phyloP scores from a whole-genome alignment of 1,140 invertebrate genomes.

The Euura saliciscinereae region DNA sequence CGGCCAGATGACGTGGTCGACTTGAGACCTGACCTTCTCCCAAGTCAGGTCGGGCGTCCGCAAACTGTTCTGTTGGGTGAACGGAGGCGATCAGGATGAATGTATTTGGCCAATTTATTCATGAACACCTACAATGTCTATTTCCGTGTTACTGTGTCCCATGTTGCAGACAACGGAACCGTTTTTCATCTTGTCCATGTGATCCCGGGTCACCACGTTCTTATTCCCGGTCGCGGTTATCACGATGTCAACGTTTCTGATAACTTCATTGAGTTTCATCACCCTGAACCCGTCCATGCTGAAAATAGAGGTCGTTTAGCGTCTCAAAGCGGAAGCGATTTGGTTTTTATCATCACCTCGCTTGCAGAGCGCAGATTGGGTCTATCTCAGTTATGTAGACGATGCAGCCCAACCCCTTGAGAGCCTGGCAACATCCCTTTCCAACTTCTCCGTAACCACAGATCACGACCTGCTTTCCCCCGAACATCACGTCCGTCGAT shows the following conservation, averaged over 20 bases:
- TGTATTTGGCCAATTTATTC: background rate
- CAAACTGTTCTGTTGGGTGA: conserved; percentile 77
- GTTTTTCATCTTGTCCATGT: conserved; percentile 97
- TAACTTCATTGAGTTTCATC: conserved; percentile 94
- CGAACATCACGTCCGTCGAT: conserved; percentile 98
- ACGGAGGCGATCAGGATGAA: background rate
- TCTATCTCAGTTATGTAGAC: conserved; percentile 98
- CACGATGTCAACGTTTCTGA: conserved; percentile 91
- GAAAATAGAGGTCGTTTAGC: conserved; percentile 31
- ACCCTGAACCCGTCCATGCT: conserved; percentile 98
- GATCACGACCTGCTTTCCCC: conserved; percentile 95
- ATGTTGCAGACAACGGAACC: conserved; percentile 97
- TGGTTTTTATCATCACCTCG: conserved; percentile 69
- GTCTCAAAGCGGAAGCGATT: conserved; percentile 8
- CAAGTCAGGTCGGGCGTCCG: conserved; percentile 93
- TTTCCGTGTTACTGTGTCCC: conserved; percentile 98
- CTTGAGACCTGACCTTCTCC: conserved; percentile 97
- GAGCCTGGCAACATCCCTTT: conserved; percentile 94
- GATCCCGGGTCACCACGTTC: conserved; percentile 92
- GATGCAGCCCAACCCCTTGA: conserved; percentile 93
- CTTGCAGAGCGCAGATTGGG: conserved; percentile 97
- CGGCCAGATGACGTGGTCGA: conserved; percentile 97
- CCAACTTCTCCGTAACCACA: conserved; percentile 99
- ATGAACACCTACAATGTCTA: conserved; percentile 83
- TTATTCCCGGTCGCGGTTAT: conserved; percentile 97